phyloP scores from a whole-genome alignment of 2,113 vertebrate species.

The Corythoichthys intestinalis region DNA sequence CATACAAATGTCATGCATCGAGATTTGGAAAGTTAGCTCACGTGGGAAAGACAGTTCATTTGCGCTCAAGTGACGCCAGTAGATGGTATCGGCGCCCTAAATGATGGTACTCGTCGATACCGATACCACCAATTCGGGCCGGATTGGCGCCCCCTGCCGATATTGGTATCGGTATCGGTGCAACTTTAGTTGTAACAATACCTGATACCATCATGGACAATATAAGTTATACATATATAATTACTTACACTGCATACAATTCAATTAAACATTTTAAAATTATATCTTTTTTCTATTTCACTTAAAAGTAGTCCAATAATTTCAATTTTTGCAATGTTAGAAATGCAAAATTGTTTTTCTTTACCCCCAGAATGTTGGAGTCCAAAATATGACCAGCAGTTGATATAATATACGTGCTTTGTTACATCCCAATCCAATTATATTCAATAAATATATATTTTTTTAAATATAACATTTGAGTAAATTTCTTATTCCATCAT shows the following conservation, averaged over 20 bases:
- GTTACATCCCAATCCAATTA: background rate
- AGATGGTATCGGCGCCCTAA: too few relatives aligned
- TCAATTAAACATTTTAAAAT: background rate
- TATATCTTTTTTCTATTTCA: background rate
- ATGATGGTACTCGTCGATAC: too few relatives aligned
- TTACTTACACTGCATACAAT: background rate
- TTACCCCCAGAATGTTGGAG: background rate
- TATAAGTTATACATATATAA: background rate
- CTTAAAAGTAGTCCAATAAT: background rate
- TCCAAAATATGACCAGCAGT: background rate
- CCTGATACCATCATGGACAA: background rate
- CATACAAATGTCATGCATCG: too few relatives aligned
- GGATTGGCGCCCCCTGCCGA: too few relatives aligned
- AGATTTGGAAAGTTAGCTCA: too few relatives aligned
- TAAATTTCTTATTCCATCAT: background rate
- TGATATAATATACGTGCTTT: background rate
- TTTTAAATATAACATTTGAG: background rate
- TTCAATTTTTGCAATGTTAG: background rate
- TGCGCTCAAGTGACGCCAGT: too few relatives aligned
- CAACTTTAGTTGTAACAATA: background rate
- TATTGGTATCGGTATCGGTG: too few relatives aligned
- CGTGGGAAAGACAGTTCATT: too few relatives aligned
- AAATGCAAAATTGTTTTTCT: background rate
- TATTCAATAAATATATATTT: background rate
- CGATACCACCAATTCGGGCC: too few relatives aligned